phyloP scores from a whole-genome alignment of 2,113 vertebrate species.

The Rousettus leschenaultii region DNA sequence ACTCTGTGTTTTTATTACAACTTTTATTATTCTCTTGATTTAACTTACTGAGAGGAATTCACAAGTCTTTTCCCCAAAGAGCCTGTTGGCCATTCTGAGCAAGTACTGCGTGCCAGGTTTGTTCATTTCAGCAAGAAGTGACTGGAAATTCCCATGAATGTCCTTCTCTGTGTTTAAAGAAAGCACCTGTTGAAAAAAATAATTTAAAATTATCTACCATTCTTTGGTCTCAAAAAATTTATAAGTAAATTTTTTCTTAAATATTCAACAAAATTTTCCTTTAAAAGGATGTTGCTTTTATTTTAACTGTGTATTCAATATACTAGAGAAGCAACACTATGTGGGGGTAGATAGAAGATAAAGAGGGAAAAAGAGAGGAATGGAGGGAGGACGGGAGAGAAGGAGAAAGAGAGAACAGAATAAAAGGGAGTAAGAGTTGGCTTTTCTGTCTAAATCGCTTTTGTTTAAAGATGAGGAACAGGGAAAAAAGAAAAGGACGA shows the following conservation, averaged over 20 bases:
- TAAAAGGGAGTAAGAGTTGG: no score
- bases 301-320: background rate
- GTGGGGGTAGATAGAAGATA: background rate
- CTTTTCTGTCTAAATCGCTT: background rate
- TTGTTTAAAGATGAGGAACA: background rate
- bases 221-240: background rate
- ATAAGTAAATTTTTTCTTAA: background rate
- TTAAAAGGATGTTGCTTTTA: background rate
- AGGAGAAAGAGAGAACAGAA: background rate
- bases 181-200: constrained; percentile 33
- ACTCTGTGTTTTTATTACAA: background rate
- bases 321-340: no score
- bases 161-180: background rate
- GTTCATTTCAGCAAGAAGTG: constrained; percentile 56
- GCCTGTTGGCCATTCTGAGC: constrained; percentile 61
- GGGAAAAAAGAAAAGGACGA: background rate
- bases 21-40: background rate
- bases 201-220: background rate
- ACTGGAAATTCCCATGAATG: constrained; percentile 54
- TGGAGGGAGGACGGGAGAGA: no score
- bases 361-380: background rate
- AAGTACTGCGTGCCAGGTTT: constrained; percentile 30
- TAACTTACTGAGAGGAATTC: constrained; percentile 62
- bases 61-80: constrained; percentile 68
- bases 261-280: background rate